Percentiles rank a stretch among this genome's conserved stretches.
Evolutionary conservation across 2,797 vertebrate genomes (phyloP).

Genomic region (Tragelaphus eurycerus): DNA sequence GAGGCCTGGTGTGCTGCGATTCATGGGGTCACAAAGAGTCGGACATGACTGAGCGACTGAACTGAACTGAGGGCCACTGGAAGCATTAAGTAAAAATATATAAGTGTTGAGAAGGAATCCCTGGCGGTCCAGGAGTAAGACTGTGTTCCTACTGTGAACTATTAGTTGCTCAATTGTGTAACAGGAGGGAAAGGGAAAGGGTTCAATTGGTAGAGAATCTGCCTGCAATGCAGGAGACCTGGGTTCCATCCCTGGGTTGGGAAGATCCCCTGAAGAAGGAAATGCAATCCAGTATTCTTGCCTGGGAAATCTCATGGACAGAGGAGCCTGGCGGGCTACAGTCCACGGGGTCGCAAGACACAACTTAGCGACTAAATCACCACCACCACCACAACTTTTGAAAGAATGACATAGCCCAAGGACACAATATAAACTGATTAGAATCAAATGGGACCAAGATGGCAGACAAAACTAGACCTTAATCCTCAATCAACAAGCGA

Average conservation of each 20-base stretch:
- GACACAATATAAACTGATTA: neutral
- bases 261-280: neutral
- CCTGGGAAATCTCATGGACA: neutral
- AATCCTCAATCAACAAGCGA: neutral
- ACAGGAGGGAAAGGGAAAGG: no score
- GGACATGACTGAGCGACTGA: no score
- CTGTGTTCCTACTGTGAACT: neutral
- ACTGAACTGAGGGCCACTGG: neutral
- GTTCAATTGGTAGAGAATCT: neutral
- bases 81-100: neutral
- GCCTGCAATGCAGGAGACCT: neutral
- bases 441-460: neutral
- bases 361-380: neutral
- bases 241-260: neutral
- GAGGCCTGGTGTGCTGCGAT: no score
- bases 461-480: neutral
- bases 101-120: neutral
- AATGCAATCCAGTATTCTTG: neutral
- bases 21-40: no score
- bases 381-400: neutral
- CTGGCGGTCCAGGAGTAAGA: neutral
- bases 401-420: neutral
- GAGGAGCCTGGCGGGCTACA: neutral
- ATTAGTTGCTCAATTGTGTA: no score
- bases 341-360: rapidly evolving